phyloP scores from a whole-genome alignment of 2,113 vertebrate genomes.

The Rhea pennata region DNA sequence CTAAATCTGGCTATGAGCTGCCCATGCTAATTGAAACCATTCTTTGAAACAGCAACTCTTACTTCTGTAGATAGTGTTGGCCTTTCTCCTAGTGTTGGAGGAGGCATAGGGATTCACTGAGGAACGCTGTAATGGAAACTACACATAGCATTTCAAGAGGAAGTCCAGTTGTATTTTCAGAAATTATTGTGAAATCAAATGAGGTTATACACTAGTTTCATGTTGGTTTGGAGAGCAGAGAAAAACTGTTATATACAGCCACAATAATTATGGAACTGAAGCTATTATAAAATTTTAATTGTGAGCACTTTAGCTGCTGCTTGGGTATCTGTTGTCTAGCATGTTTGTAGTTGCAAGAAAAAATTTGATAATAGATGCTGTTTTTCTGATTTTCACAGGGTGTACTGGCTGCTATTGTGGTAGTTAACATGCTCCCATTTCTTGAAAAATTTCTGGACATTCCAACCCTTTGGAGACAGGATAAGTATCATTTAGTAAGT shows the following conservation, averaged over 20 bases:
- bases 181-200: background rate
- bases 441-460: constrained; percentile 58
- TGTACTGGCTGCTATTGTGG: constrained; percentile 63
- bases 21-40: background rate
- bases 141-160: background rate
- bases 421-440: constrained; percentile 69
- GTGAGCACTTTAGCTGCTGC: background rate
- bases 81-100: background rate
- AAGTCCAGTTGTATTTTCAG: background rate
- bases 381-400: constrained; percentile 47
- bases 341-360: background rate
- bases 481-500: constrained; percentile 72
- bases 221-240: background rate
- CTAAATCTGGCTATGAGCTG: background rate
- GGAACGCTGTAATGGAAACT: background rate
- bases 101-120: background rate
- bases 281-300: background rate
- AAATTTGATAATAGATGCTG: background rate
- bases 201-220: background rate
- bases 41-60: background rate
- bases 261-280: background rate
- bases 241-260: background rate
- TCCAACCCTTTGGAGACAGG: constrained; percentile 63
- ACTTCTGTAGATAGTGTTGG: background rate
- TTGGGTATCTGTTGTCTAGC: background rate